phyloP scores from a whole-genome alignment of 2,113 vertebrate species.

The Scolopax mira region DNA sequence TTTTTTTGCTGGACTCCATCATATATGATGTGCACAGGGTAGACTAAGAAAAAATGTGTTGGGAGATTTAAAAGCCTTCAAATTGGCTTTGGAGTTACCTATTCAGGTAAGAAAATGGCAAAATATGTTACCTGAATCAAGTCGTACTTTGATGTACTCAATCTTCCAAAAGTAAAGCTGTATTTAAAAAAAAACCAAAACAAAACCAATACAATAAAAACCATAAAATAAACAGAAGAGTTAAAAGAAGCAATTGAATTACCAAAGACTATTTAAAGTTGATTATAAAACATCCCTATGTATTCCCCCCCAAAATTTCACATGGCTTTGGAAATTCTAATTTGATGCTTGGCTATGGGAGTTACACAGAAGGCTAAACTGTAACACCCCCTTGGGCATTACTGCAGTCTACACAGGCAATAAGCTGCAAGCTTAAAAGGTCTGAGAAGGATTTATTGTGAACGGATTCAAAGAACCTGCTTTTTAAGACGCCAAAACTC shows the following conservation, averaged over 20 bases:
- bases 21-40: not conserved
- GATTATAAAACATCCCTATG: not conserved
- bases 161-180: not conserved
- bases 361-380: not conserved
- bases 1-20: not conserved
- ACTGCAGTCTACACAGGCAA: not conserved
- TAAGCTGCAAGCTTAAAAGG: constrained; percentile 52
- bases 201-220: not conserved
- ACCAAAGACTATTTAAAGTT: not conserved
- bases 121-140: not conserved
- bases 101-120: not conserved
- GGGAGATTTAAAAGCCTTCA: not conserved
- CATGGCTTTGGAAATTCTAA: not conserved
- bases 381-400: not conserved
- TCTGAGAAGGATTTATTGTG: constrained; percentile 39
- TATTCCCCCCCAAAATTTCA: not conserved
- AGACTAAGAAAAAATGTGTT: not conserved
- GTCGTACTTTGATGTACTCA: not conserved
- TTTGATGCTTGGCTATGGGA: not conserved
- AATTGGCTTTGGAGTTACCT: not conserved
- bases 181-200: not conserved
- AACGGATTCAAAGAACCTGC: not conserved
- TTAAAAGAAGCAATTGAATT: not conserved
- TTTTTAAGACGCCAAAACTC: constrained; percentile 30
- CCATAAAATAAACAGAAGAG: not conserved